Conservation (phyloP, 2,797 vertebrate species). For the Nannoperca australis region DNA sequence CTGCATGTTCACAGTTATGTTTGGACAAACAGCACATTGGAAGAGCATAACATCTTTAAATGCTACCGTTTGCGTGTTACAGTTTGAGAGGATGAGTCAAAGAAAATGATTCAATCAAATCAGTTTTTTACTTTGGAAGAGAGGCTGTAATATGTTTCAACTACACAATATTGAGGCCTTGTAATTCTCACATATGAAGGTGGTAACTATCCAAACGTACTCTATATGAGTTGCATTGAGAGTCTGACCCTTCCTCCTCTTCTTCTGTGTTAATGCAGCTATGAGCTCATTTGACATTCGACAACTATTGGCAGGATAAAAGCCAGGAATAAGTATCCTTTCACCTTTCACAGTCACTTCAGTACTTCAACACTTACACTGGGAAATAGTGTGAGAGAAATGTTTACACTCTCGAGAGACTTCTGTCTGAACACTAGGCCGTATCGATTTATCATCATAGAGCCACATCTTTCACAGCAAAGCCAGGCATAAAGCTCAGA, state of each 20-base stretch:
- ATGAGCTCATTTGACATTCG: constrained; percentile 68
- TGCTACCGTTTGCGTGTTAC: neutral
- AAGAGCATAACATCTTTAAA: constrained; percentile 12
- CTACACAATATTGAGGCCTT: neutral
- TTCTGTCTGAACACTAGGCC: constrained; percentile 51
- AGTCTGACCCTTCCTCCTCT: neutral
- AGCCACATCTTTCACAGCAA: constrained; percentile 43
- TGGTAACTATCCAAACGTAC: neutral
- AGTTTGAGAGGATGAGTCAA: neutral
- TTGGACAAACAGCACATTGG: constrained; percentile 23
- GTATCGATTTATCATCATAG: constrained; percentile 64
- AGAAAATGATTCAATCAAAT: neutral
- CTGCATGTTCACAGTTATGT: constrained; percentile 4
- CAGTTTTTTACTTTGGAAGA: neutral
- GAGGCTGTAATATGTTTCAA: neutral
- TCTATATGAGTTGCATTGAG: constrained; percentile 19
- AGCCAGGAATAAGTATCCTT: constrained; percentile 62
- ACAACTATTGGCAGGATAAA: constrained; percentile 61
- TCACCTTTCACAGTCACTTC: constrained; percentile 61
- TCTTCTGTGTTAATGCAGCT: constrained; percentile 30
- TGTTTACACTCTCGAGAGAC: constrained; percentile 71
- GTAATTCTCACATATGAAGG: neutral
- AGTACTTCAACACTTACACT: constrained; percentile 50
- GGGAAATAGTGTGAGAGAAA: constrained; percentile 72
- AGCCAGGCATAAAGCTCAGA: constrained; percentile 33